Conservation (phyloP, 2,113 vertebrate species). For the Carlito syrichta region DNA sequence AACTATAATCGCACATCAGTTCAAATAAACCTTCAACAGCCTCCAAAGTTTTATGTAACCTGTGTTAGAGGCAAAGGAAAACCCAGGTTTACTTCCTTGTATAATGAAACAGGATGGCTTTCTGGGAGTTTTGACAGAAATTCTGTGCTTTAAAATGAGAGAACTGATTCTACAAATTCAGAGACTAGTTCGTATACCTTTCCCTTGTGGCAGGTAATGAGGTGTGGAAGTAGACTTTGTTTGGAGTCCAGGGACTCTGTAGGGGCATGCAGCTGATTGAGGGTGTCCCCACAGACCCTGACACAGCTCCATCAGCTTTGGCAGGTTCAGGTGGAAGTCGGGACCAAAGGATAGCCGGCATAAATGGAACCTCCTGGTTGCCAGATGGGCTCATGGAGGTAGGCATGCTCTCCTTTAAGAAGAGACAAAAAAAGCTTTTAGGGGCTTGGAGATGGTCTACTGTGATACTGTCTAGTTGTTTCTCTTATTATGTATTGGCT, state of each 20-base stretch:
- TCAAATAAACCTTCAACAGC: not conserved
- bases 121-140: not conserved
- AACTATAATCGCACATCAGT: not conserved
- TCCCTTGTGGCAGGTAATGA: not conserved
- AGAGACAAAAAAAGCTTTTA: not conserved
- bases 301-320: not conserved
- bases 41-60: not conserved
- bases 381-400: not conserved
- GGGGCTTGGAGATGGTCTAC: not conserved
- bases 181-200: not conserved
- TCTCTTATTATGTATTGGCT: not conserved
- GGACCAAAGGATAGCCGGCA: too few relatives aligned
- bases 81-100: not conserved
- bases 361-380: not conserved
- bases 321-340: not conserved
- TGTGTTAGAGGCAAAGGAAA: not conserved
- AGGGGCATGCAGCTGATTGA: not conserved
- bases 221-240: not conserved
- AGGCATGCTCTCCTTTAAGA: not conserved
- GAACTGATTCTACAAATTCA: too few relatives aligned
- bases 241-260: not conserved
- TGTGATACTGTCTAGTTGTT: not conserved
- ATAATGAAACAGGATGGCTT: not conserved
- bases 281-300: not conserved
- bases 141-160: not conserved